Evolutionary conservation across 2,888 invertebrate species (phyloP), one percentile per base, ranked within the genome.

Genomic region (Watsonalla cultraria): DNA sequence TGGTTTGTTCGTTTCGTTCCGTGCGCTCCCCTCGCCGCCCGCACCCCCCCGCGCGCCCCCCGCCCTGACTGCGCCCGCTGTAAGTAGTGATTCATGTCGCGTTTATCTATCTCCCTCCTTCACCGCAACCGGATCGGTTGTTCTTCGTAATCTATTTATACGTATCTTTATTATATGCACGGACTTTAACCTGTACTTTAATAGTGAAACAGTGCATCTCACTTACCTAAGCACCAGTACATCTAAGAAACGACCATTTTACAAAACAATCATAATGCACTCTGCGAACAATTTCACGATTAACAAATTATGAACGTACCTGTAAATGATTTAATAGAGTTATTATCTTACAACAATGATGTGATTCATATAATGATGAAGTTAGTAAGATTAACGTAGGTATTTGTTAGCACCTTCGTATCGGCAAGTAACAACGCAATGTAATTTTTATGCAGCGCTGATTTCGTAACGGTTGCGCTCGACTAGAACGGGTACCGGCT

Each of bases 61-160:
- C 78, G 73, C 82, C 70, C 74, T 74, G 80, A 78, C 80, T 82
- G 81, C 79, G 81, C 82, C 78, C 78, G 79, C 82, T 83, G 83
- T 78, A 80, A 85, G 86, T 88, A 90, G 90, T 90, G 90, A 90
- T 90, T 90, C 90, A 90, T 89, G 89, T 88, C 86, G 90, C 86
- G 87, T 88, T 89, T 89, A 88, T 89, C 90, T 89, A 88, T 90
- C 90, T 90, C 90, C 82, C 87, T 89, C 88, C 86, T 89, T 88
- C 89, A 78, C 82, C 84, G 86, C 89, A 87, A 90, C 89, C 88
- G 87, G 89, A 89, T 90, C 90, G 90, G 85, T 86, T 84, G 86
- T 87, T 86, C 87, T 86, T 83, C 84, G 86, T 89, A 87, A 88
- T 88, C 88, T 89, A 89, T 90, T 87, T 90, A 86, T 88, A 86